Conservation (phyloP, 2,888 invertebrate species). For the Pegoplata infirma region DNA sequence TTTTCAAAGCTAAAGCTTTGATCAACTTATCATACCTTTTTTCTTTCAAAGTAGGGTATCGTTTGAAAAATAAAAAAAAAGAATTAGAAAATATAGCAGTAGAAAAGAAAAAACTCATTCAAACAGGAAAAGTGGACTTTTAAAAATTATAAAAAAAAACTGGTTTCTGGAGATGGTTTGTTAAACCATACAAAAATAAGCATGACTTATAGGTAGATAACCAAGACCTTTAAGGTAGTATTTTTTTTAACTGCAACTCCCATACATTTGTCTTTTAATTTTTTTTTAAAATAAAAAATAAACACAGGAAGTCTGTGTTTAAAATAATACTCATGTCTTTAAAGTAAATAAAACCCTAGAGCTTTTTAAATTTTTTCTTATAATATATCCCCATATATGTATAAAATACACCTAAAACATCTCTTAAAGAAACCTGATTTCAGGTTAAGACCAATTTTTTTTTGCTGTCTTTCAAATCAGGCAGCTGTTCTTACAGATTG, state of each 20-base stretch:
- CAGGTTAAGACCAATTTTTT: background rate
- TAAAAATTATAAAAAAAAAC: slow-evolving; percentile 10
- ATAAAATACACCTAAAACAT: slow-evolving; percentile 5
- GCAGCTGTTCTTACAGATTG: slow-evolving; percentile 16
- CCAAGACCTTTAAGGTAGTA: slow-evolving; percentile 35
- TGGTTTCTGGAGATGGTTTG: slow-evolving; percentile 6
- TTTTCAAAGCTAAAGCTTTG: too few relatives aligned
- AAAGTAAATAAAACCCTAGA: slow-evolving; percentile 40
- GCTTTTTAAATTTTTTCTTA: too few relatives aligned
- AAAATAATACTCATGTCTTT: background rate
- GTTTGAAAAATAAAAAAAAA: background rate
- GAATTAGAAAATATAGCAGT: slow-evolving; percentile 12
- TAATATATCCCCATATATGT: background rate
- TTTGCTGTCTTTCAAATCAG: background rate
- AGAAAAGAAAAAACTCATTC: background rate
- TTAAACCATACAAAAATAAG: slow-evolving; percentile 4
- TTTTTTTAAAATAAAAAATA: background rate
- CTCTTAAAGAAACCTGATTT: slow-evolving; percentile 14
- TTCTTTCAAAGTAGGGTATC: background rate
- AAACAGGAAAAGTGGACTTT: slow-evolving; percentile 15
- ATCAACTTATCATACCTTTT: too few relatives aligned
- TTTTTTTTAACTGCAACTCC: background rate
- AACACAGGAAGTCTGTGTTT: background rate
- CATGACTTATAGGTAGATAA: slow-evolving; percentile 41
- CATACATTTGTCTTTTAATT: background rate